These are phyloP conservation scores for Cepaea nemoralis DNA, from an alignment of 1,140 invertebrate genomes.

Conservation along the genomic window DNA sequence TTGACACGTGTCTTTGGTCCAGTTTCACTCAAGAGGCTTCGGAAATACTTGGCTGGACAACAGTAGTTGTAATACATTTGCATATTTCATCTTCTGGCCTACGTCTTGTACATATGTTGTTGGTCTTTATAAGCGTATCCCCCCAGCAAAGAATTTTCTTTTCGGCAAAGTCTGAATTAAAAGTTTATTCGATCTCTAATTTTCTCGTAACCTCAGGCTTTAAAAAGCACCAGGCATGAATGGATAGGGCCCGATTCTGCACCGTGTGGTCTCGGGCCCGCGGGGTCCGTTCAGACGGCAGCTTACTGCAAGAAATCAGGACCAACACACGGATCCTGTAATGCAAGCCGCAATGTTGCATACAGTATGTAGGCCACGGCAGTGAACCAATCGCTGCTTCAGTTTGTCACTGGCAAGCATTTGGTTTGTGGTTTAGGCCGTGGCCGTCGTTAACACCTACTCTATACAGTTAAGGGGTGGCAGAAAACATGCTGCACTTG, in stretches of 20 bases:
- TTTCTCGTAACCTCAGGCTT: slow-evolving; percentile 41
- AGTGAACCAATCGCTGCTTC: too few relatives aligned
- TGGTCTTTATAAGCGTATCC: slow-evolving; percentile 42
- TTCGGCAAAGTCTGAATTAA: slow-evolving; percentile 43
- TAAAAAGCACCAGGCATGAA: slow-evolving; percentile 35
- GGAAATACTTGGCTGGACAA: slow-evolving; percentile 14
- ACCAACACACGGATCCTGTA: slow-evolving; percentile 25
- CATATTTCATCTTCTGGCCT: slow-evolving; percentile 42
- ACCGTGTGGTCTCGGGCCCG: slow-evolving; percentile 21
- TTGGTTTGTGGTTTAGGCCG: slow-evolving; percentile 13
- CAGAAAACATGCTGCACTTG: neutral
- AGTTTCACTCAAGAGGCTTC: slow-evolving; percentile 32
- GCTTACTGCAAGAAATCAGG: slow-evolving; percentile 35
- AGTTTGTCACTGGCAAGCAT: neutral
- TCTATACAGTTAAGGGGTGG: neutral
- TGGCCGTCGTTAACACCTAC: neutral
- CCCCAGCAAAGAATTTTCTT: slow-evolving; percentile 36
- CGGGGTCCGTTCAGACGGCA: slow-evolving; percentile 35
- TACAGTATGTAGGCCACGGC: slow-evolving; percentile 13
- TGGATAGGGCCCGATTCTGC: slow-evolving; percentile 31
- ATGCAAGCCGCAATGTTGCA: slow-evolving; percentile 30
- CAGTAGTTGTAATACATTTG: slow-evolving; percentile 36
- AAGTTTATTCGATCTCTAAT: slow-evolving; percentile 38
- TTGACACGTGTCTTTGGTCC: slow-evolving; percentile 34
- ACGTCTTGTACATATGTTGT: slow-evolving; percentile 36